Evolutionary conservation across 2,113 vertebrate genomes (phyloP), one percentile per base, ranked within the genome.

Genomic region (Myotis brandtii): DNA sequence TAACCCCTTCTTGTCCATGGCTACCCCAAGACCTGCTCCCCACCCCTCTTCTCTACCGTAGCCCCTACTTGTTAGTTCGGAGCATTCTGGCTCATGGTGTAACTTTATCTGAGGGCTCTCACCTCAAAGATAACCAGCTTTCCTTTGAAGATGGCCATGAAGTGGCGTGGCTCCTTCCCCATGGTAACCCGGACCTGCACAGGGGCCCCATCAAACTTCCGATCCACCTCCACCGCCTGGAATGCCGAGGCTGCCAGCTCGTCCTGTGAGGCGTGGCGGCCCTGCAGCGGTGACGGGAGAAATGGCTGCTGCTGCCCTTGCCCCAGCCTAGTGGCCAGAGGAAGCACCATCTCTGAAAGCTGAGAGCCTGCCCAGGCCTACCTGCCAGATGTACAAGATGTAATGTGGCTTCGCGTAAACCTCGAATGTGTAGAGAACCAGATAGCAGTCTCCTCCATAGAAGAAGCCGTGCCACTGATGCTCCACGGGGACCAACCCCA

Each of bases 331-430:
- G 11, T 3, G n/a, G 73, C 52, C 75, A 16, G 59, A 16, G 66
- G 40, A 54, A 9, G 17, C 46, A 4, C 23, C 52, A 30, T 27
- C 32, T 34, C 13, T 69, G 62, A 37, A 54, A 70, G 30, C 40
- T 5, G 9, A 54, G 84, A 52, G 40, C 34, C 43, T 40, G 80
- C 6, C 3, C 76, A 48, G 76, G 64, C 98, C 96, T 97, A 99
- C 99, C 99, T 99, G 99, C 99, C 99, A 99, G 25, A 99, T 99
- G 95, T 99, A 99, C 37, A 99, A 97, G 89, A 99, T 95, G 97
- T 99, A 98, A 94, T 80, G 97, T 6, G 98, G 97, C 97, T 97
- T 99, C 87, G 85, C 95, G 59, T 98, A 98, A 7, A 99, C 97
- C 37, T 98, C 84, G 16, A 99, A 99, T 0, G 98, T 99, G 96